Percentiles rank a stretch among this genome's conserved stretches.
phyloP scores from a whole-genome alignment of 1,140 invertebrate genomes.

The Atta colombica region DNA sequence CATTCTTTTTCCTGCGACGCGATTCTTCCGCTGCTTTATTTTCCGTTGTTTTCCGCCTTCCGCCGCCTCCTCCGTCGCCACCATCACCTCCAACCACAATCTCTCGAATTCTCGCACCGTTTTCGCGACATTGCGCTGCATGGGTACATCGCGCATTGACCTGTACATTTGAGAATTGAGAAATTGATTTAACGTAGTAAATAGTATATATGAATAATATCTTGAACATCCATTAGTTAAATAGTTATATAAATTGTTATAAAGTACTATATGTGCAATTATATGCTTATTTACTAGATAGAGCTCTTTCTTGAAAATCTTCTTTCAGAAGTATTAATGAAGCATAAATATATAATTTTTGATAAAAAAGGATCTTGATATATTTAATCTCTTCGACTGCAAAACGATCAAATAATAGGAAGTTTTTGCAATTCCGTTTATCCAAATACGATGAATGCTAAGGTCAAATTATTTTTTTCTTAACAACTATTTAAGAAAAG shows the following conservation, averaged over 20 bases:
- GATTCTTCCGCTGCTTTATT: constrained; percentile 86
- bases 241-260: neutral
- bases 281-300: neutral
- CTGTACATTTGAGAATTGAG: constrained; percentile 68
- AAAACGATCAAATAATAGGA: neutral
- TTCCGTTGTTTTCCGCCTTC: constrained; percentile 84
- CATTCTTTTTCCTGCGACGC: constrained; percentile 86
- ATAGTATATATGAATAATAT: no score
- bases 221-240: no score
- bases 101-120: constrained; percentile 80
- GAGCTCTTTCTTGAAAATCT: neutral
- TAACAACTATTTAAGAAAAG: no score
- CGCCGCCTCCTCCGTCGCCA: constrained; percentile 63
- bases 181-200: constrained; percentile 12
- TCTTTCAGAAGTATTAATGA: neutral
- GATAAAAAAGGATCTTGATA: neutral
- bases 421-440: no score
- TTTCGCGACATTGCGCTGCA: constrained; percentile 77
- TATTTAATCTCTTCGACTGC: neutral
- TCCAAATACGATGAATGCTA: no score
- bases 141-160: constrained; percentile 71
- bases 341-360: neutral
- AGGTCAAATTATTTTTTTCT: no score
- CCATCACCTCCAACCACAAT: constrained; percentile 12
- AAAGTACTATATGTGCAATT: neutral